These are phyloP conservation scores for Acanthochromis polyacanthus DNA, from an alignment of 2,113 vertebrate species.

Conservation along the genomic window DNA sequence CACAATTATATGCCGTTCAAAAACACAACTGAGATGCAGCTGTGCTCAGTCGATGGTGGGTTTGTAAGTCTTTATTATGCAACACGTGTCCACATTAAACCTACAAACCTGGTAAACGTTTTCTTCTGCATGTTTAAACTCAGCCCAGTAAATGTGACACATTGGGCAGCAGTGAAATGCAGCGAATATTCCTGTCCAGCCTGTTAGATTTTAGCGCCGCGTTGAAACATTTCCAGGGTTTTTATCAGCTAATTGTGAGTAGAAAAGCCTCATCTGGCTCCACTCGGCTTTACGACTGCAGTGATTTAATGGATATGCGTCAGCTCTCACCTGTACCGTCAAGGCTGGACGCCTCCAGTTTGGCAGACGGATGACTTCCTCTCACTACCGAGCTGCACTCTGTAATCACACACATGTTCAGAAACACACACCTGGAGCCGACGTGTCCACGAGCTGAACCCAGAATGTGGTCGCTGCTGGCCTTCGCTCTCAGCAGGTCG, in stretches of 20 bases:
- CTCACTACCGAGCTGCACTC: conserved; percentile 61
- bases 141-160: not conserved
- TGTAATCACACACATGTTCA: conserved; percentile 19
- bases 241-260: conserved; percentile 23
- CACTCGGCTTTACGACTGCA: conserved; percentile 48
- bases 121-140: not conserved
- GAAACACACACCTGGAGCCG: conserved; percentile 11
- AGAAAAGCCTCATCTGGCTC: conserved; percentile 70
- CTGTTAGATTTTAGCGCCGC: not conserved
- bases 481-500: conserved; percentile 48
- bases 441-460: conserved; percentile 38
- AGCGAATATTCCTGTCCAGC: conserved; percentile 8
- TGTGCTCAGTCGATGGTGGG: not conserved
- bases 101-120: not conserved
- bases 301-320: conserved; percentile 70
- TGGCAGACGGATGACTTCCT: conserved; percentile 73
- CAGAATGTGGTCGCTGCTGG: conserved; percentile 41
- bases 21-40: too few relatives aligned
- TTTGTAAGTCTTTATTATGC: not conserved
- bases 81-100: conserved; percentile 13
- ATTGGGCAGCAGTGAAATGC: not conserved
- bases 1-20: too few relatives aligned
- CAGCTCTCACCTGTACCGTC: conserved; percentile 72
- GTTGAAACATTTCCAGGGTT: conserved; percentile 18
- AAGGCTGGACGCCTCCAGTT: conserved; percentile 35